Conservation (phyloP, 2,113 vertebrate species). For the Erinaceus europaeus region DNA sequence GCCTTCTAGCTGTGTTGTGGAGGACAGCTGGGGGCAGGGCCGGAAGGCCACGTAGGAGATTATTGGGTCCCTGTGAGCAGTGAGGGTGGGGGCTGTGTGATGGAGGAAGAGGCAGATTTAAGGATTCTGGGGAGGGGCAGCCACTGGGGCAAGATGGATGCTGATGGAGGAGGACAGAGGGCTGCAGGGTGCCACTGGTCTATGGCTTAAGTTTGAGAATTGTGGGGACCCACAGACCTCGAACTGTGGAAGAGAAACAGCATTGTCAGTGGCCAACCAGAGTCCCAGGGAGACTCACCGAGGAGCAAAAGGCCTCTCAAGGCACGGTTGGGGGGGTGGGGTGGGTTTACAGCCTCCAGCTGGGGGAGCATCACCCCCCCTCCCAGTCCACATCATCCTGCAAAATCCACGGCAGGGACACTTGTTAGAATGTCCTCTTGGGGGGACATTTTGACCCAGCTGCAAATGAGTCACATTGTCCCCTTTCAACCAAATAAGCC, state of each 20-base stretch:
- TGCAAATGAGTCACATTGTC: neutral
- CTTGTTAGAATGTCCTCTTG: neutral
- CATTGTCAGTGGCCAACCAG: neutral
- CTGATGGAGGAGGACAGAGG: neutral
- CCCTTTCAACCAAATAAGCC: neutral
- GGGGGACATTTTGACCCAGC: neutral
- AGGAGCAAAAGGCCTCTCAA: neutral
- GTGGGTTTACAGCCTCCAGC: neutral
- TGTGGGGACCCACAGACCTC: fast-evolving
- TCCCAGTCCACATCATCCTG: neutral
- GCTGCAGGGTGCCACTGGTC: no score
- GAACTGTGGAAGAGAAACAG: neutral
- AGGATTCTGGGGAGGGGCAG: no score
- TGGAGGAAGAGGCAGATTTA: no score
- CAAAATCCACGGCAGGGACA: neutral
- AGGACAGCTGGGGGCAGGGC: neutral
- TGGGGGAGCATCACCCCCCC: neutral
- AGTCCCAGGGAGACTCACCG: neutral
- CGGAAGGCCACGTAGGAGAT: no score
- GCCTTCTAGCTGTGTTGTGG: neutral
- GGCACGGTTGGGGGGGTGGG: no score
- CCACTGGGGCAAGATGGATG: neutral
- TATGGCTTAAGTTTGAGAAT: neutral
- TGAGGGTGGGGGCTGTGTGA: neutral
- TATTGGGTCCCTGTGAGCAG: no score